Conservation (phyloP, 2,888 invertebrate genomes). For the Endotricha flammealis region DNA sequence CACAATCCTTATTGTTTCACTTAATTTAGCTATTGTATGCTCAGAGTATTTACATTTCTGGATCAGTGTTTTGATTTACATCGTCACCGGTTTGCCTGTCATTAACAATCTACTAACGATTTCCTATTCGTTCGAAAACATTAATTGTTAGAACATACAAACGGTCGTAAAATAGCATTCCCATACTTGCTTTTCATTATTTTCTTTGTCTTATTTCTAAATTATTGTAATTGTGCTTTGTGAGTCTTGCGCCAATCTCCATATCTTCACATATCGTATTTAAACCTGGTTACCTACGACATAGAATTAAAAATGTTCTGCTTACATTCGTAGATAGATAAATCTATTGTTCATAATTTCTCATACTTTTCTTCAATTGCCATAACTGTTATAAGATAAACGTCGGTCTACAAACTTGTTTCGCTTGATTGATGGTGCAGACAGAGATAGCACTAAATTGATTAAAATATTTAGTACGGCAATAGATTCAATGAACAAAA, state of each 20-base stretch:
- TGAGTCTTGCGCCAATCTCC: too few species aligned
- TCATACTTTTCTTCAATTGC: constrained; percentile 37
- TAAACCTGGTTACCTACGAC: too few species aligned
- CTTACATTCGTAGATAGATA: constrained; percentile 7
- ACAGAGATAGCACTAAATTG: constrained; percentile 52
- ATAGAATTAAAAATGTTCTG: too few species aligned
- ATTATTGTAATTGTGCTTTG: too few species aligned
- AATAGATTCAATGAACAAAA: constrained; percentile 53
- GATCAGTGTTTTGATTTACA: constrained; percentile 46
- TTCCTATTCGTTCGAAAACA: constrained; percentile 15
- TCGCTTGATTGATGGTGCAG: constrained; percentile 59
- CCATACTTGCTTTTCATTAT: constrained; percentile 9
- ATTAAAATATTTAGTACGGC: constrained; percentile 58
- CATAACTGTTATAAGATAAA: constrained; percentile 44
- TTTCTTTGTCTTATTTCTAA: too few species aligned
- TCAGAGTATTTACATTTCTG: constrained; percentile 65
- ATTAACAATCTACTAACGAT: constrained; percentile 16
- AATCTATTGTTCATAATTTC: constrained; percentile 32
- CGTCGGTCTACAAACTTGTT: constrained; percentile 49
- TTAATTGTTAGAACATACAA: constrained; percentile 2
- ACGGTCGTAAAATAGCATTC: constrained; percentile 11
- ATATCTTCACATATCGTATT: too few species aligned
- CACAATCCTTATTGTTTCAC: constrained; percentile 75
- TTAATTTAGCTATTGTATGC: constrained; percentile 72
- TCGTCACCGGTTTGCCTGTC: constrained; percentile 25